These are phyloP conservation scores for Cebuella pygmaea DNA, from an alignment of 2,797 vertebrate species.

Conservation along the genomic window DNA sequence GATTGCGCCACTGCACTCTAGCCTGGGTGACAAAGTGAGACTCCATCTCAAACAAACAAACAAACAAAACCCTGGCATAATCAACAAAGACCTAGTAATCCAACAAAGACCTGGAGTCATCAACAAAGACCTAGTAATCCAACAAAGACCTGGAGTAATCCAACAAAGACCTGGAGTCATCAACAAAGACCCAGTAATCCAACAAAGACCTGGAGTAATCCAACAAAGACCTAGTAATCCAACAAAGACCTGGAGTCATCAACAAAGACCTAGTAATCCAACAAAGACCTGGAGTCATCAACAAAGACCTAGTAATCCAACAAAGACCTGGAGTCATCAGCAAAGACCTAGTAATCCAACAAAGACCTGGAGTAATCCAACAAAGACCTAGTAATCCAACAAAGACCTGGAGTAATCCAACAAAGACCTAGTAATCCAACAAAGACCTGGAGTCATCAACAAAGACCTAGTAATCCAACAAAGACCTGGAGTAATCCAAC, in stretches of 20 bases:
- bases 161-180: background rate
- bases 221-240: background rate
- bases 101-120: background rate
- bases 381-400: background rate
- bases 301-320: background rate
- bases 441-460: too few species aligned
- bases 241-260: background rate
- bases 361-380: background rate
- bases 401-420: too few species aligned
- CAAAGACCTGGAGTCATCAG: background rate
- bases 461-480: too few species aligned
- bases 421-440: too few species aligned
- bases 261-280: background rate
- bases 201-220: background rate
- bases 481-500: too few species aligned
- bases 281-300: background rate
- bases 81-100: background rate
- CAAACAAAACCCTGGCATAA: background rate
- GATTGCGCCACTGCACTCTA: background rate
- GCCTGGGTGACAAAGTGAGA: background rate
- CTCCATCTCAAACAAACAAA: background rate
- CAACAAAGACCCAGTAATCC: too few species aligned
- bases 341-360: background rate
- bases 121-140: too few species aligned
- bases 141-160: background rate